Percentiles rank a stretch among this genome's conserved stretches.
These are phyloP conservation scores for Novumbra hubbsi DNA, from an alignment of 2,797 vertebrate genomes.

Conservation along the genomic window DNA sequence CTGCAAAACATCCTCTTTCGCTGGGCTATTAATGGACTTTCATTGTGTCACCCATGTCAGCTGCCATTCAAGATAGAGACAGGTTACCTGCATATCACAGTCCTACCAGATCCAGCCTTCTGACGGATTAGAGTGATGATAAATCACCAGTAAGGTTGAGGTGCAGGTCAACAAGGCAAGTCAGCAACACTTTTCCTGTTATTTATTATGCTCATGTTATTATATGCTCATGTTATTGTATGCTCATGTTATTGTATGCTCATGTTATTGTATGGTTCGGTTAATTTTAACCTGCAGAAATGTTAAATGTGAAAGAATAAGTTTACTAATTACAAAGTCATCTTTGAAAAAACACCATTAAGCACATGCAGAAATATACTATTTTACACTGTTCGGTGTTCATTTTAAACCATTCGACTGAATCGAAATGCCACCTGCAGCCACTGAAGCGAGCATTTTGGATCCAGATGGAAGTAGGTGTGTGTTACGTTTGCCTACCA, in stretches of 20 bases:
- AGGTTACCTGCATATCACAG: neutral
- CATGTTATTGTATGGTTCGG: too few species aligned
- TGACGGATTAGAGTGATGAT: neutral
- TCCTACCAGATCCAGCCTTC: neutral
- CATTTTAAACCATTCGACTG: neutral
- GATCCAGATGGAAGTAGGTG: neutral
- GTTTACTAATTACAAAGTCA: too few species aligned
- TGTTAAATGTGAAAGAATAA: too few species aligned
- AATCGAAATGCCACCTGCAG: neutral
- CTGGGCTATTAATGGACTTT: neutral
- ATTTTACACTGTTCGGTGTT: neutral
- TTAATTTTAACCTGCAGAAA: too few species aligned
- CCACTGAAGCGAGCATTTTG: neutral
- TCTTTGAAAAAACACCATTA: too few species aligned
- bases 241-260: neutral
- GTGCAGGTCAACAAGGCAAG: neutral
- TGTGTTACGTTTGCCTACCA: neutral
- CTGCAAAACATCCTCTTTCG: neutral
- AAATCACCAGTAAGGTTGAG: neutral
- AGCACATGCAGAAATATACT: neutral
- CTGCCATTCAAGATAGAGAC: neutral
- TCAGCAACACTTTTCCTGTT: neutral
- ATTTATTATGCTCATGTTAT: neutral
- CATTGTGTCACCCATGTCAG: neutral
- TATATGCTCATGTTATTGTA: neutral